A percentile compares a stretch with the other conserved stretches of the same genome.
These are phyloP conservation scores for Chesias legatella DNA, from an alignment of 2,888 invertebrate species.

Conservation along the genomic window DNA sequence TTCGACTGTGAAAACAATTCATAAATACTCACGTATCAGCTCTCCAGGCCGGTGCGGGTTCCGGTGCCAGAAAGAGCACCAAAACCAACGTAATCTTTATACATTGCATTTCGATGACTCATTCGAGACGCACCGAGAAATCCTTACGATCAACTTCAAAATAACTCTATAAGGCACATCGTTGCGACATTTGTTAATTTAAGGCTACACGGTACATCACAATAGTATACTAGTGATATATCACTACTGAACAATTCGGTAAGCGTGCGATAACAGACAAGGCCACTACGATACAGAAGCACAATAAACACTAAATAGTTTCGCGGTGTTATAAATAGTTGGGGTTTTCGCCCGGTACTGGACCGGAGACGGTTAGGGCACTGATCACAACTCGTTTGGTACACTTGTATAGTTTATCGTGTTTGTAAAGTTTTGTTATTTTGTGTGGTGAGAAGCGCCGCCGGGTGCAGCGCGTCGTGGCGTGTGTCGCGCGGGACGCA, in stretches of 20 bases:
- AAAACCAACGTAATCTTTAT: slow-evolving; percentile 48
- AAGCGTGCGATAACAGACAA: slow-evolving; percentile 56
- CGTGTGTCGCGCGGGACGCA: slow-evolving; percentile 71
- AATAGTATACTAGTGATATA: no score
- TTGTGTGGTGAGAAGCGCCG: slow-evolving; percentile 23
- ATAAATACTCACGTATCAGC: slow-evolving; percentile 50
- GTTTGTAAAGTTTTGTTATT: slow-evolving; percentile 29
- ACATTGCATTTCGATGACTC: slow-evolving; percentile 64
- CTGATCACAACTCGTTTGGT: slow-evolving; percentile 42
- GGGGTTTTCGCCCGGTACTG: slow-evolving; percentile 28
- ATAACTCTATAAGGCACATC: slow-evolving; percentile 69
- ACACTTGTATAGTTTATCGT: slow-evolving; percentile 22
- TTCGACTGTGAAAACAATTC: no score
- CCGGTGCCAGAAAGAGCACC: slow-evolving; percentile 55
- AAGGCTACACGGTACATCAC: slow-evolving; percentile 45
- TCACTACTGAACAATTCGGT: slow-evolving; percentile 45
- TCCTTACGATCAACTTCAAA: slow-evolving; percentile 36
- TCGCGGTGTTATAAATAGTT: slow-evolving; percentile 55
- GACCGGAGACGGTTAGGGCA: slow-evolving; percentile 27
- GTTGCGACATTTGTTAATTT: slow-evolving; percentile 50
- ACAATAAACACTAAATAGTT: slow-evolving; percentile 53
- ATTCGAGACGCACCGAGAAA: slow-evolving; percentile 39
- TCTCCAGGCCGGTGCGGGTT: slow-evolving; percentile 60
- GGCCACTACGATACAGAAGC: slow-evolving; percentile 62
- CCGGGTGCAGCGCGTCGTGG: slow-evolving; percentile 36